A percentile compares a stretch with the other conserved stretches of the same genome.
phyloP scores from a whole-genome alignment of 1,140 invertebrate genomes.

The Eupeodes corollae region DNA sequence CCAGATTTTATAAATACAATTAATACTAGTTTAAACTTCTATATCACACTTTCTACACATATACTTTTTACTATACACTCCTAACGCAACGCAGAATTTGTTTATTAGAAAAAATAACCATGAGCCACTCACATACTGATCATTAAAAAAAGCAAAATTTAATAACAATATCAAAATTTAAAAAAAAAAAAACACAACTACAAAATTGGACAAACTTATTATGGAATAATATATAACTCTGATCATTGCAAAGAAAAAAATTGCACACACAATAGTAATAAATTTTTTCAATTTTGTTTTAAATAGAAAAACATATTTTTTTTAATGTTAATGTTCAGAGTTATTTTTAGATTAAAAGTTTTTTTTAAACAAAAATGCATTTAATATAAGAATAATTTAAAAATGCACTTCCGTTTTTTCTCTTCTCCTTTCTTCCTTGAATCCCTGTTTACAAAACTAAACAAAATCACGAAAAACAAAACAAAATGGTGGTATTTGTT shows the following conservation, averaged over 20 bases:
- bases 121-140: conserved; percentile 12
- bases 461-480: conserved; percentile 2
- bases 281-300: too few relatives aligned
- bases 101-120: conserved; percentile 1
- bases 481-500: too few relatives aligned
- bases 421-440: conserved; percentile 38
- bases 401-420: conserved; percentile 27
- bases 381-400: neutral
- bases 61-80: conserved; percentile 3
- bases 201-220: neutral
- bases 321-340: neutral
- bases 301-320: neutral
- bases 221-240: too few relatives aligned
- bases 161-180: neutral
- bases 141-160: conserved; percentile 9
- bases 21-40: too few relatives aligned
- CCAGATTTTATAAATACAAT: too few relatives aligned
- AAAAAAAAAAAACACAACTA: neutral
- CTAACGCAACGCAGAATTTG: neutral
- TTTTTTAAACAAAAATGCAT: conserved; percentile 13
- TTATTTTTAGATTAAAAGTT: too few relatives aligned
- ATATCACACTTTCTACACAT: conserved; percentile 2
- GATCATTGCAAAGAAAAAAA: too few relatives aligned
- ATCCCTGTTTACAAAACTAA: conserved; percentile 4
- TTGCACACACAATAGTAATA: too few relatives aligned